Evolutionary conservation across 2,113 vertebrate species (phyloP).

Genomic region (Dissostichus mawsoni): DNA sequence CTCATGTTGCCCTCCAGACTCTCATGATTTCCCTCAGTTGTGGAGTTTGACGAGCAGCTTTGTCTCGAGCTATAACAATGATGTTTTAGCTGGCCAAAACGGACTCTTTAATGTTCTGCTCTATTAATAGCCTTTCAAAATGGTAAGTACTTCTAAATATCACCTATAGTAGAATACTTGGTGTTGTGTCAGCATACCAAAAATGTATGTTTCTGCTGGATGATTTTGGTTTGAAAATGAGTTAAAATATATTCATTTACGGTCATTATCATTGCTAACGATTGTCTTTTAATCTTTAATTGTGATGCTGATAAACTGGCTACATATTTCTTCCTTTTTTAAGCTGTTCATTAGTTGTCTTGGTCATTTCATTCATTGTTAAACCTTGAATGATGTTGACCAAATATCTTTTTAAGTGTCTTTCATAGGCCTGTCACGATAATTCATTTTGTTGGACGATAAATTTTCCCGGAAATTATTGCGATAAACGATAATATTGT

Average conservation of each 20-base stretch:
- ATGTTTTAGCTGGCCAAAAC: background rate
- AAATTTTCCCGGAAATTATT: no score
- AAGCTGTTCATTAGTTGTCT: background rate
- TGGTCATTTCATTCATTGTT: background rate
- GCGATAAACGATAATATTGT: no score
- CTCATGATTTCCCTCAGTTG: constrained; percentile 1
- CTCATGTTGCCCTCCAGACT: background rate
- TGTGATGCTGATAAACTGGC: background rate
- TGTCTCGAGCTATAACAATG: constrained; percentile 9
- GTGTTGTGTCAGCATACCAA: background rate
- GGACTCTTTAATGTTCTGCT: background rate
- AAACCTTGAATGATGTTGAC: background rate
- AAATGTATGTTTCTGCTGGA: background rate
- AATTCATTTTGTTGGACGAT: no score
- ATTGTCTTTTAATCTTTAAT: background rate
- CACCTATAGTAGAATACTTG: background rate
- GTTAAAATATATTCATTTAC: background rate
- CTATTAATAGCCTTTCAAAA: constrained; percentile 33
- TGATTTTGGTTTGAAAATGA: constrained; percentile 3
- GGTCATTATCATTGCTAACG: background rate
- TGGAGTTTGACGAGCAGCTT: constrained; percentile 14
- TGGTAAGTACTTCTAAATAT: constrained; percentile 11
- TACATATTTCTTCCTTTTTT: background rate
- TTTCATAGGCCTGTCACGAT: no score
- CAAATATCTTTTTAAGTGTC: background rate